These are phyloP conservation scores for Opisthograptis luteolata DNA, from an alignment of 2,888 invertebrate genomes.

Conservation along the genomic window DNA sequence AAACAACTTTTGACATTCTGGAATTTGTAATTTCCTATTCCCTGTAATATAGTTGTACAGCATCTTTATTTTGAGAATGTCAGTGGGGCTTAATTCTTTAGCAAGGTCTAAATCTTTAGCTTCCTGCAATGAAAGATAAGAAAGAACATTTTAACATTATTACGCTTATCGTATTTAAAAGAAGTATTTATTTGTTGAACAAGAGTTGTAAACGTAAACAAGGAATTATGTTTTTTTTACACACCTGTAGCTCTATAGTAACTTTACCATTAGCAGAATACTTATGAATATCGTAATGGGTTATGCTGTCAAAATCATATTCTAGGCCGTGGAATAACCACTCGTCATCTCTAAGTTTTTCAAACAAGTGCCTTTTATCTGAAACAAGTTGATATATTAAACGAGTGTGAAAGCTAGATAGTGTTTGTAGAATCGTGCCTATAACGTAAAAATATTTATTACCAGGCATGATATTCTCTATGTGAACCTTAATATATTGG, in stretches of 20 bases:
- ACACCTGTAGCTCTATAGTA: constrained; percentile 56
- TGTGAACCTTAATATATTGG: constrained; percentile 46
- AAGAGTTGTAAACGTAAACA: not conserved
- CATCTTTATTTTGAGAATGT: constrained; percentile 61
- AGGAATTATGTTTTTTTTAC: not conserved
- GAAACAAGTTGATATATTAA: constrained; percentile 32
- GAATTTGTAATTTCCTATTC: constrained; percentile 38
- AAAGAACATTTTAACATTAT: too few relatives aligned
- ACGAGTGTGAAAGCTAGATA: not conserved
- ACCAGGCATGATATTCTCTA: constrained; percentile 63
- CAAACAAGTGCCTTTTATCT: constrained; percentile 60
- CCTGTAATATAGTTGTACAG: constrained; percentile 57
- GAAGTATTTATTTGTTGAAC: too few relatives aligned
- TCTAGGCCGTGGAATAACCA: constrained; percentile 63
- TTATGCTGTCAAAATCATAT: constrained; percentile 63
- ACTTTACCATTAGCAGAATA: constrained; percentile 58
- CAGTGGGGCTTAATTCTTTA: constrained; percentile 45
- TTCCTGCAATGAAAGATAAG: constrained; percentile 22
- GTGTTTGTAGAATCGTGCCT: too few relatives aligned
- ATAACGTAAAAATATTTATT: constrained; percentile 26
- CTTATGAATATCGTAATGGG: constrained; percentile 58
- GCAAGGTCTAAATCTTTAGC: constrained; percentile 20
- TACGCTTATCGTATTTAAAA: too few relatives aligned
- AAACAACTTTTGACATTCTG: constrained; percentile 59
- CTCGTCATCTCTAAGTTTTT: constrained; percentile 46